A percentile compares a stretch with the other conserved stretches of the same genome.
phyloP scores from a whole-genome alignment of 2,113 vertebrate species.

The Alexandromys fortis region DNA sequence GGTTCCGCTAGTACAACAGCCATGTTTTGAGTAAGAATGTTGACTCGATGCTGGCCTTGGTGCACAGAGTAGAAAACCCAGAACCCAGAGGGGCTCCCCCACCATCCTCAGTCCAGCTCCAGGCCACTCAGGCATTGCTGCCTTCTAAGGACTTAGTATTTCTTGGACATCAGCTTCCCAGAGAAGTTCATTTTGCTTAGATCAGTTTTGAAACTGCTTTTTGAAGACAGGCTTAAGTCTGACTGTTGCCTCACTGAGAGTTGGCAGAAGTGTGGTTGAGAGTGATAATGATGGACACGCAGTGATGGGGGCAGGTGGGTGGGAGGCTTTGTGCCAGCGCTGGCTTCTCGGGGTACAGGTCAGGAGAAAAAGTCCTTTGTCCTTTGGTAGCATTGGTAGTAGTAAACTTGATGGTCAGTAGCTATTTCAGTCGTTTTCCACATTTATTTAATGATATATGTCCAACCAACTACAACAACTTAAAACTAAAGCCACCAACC shows the following conservation, averaged over 20 bases:
- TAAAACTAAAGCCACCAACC: not conserved
- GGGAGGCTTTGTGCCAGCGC: not conserved
- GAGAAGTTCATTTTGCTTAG: not conserved
- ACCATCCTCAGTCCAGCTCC: not conserved
- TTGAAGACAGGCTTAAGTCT: not conserved
- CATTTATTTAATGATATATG: not conserved
- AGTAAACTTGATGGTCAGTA: not conserved
- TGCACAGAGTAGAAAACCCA: not conserved
- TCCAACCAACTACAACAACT: not conserved
- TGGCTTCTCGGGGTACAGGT: not conserved
- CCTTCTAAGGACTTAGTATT: not conserved
- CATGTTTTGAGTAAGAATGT: not conserved
- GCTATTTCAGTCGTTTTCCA: not conserved
- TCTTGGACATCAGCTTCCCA: not conserved
- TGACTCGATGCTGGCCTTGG: not conserved
- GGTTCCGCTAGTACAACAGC: not conserved
- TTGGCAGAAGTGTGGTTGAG: not conserved
- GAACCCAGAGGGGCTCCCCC: not conserved
- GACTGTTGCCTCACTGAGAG: not conserved
- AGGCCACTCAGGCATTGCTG: not conserved
- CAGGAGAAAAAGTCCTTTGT: not conserved
- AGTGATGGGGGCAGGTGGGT: not conserved
- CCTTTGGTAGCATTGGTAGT: not conserved
- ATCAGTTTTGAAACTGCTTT: not conserved
- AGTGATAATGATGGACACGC: rapidly evolving